Base-by-base conservation (phyloP, 2,888 invertebrate genomes). In the Scaptomyza cyrtandrae region DNA sequence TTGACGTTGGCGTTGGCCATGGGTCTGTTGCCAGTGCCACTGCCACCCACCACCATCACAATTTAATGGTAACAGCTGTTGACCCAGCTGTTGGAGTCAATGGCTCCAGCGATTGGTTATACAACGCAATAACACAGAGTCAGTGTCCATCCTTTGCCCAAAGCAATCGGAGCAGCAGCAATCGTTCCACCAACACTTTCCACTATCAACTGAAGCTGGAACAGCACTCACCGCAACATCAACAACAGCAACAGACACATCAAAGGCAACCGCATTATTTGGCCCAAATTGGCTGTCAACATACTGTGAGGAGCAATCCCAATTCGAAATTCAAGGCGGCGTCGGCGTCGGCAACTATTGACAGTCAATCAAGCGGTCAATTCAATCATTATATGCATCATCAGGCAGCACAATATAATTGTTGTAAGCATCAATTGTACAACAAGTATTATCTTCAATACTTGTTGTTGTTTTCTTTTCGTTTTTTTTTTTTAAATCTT, bases 231-330 rank as follows among this genome's bases (percentile, higher is more conserved):
- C 43, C 11, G 5, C 46, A 48, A 1, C 46, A 29, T 19, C 19
- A 19, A 19, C 19, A 19, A 19, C n/a, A n/a, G n/a, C n/a, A n/a
- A 11, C 13, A 11, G 3, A 1, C 13, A 35, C 35, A 35, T 35
- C 48, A 33, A 16, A 16, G 9, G 9, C 49, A 29, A 29, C 50
- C 83, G 31, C 78, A 82, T 66, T 83, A 83, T 88, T 53, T 81
- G 71, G 88, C 82, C 35, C 86, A 82, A 53, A 82, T 82, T 69
- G 88, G 61, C 52, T 87, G 88, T 45, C 81, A 87, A 57, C 87
- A 81, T 65, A 75, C 66, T 49, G 59, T 78, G 31, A 82, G 75
- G 35, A 74, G 71, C 63, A 69, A 58, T 55, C 43, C 37, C 46
- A 55, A n/a, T 9, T 63, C 33, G 19, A 67, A 65, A 54, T 75